These are phyloP conservation scores for Xestia rhomboidea DNA, from an alignment of 2,888 invertebrate genomes.

Conservation along the genomic window DNA sequence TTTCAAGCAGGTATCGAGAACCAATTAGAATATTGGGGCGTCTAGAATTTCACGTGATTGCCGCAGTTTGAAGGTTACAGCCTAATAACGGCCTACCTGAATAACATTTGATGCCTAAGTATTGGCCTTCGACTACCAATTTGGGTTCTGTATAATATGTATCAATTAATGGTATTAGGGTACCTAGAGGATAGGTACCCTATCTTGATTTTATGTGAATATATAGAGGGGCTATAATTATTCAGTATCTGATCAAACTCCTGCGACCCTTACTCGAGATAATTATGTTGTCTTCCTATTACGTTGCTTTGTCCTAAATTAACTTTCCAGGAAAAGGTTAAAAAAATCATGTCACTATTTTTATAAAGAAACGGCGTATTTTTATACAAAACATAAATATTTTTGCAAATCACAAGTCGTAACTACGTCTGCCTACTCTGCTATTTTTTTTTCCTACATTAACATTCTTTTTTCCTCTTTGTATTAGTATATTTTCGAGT, in stretches of 20 bases:
- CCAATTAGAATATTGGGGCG: conserved; percentile 52
- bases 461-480: conserved; percentile 40
- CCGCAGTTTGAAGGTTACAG: conserved; percentile 40
- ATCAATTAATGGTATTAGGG: conserved; percentile 43
- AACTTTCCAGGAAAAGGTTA: not conserved
- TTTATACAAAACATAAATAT: conserved; percentile 6
- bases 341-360: not conserved
- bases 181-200: not conserved
- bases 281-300: conserved; percentile 20
- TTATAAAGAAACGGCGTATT: not conserved
- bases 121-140: conserved; percentile 46
- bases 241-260: conserved; percentile 10
- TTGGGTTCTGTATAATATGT: conserved; percentile 49
- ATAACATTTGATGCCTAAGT: conserved; percentile 43
- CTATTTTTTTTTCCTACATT: conserved; percentile 39
- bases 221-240: conserved; percentile 7
- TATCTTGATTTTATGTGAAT: conserved; percentile 32
- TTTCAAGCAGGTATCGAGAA: conserved; percentile 45
- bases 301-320: not conserved
- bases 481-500: conserved; percentile 38
- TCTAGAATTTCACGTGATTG: conserved; percentile 46
- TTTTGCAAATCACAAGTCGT: conserved; percentile 18
- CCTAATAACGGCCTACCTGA: conserved; percentile 36
- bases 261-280: not conserved
- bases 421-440: conserved; percentile 1